These are phyloP conservation scores for Paralichthys olivaceus DNA, from an alignment of 2,113 vertebrate species.

Conservation along the genomic window DNA sequence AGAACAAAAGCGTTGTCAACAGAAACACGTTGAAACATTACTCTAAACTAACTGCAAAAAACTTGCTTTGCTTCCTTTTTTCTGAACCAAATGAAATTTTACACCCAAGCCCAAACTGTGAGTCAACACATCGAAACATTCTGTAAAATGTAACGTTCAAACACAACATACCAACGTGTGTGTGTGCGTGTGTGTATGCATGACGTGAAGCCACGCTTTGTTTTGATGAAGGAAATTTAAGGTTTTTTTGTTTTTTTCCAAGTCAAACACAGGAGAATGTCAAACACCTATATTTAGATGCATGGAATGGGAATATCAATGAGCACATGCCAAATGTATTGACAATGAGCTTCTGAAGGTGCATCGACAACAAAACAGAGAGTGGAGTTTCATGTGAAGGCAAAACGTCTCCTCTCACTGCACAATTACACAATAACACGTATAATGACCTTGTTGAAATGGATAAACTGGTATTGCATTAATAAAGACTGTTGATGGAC, in stretches of 20 bases:
- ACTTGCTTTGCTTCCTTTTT: not conserved
- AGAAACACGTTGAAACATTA: constrained; percentile 73
- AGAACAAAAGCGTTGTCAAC: constrained; percentile 76
- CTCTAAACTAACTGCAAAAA: constrained; percentile 23
- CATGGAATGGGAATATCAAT: constrained; percentile 46
- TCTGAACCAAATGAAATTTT: constrained; percentile 72
- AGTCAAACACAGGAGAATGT: constrained; percentile 60
- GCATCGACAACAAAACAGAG: constrained; percentile 57
- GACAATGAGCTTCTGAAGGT: constrained; percentile 49
- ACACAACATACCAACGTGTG: constrained; percentile 26
- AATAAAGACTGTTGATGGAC: constrained; percentile 47
- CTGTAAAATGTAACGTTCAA: constrained; percentile 51
- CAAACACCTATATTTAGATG: constrained; percentile 53
- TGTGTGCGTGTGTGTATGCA: not conserved
- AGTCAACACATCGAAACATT: constrained; percentile 60
- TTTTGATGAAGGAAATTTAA: constrained; percentile 23
- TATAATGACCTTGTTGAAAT: constrained; percentile 50
- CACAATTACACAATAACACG: constrained; percentile 56
- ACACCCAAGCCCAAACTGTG: constrained; percentile 42
- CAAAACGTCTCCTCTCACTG: constrained; percentile 52
- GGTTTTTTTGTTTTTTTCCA: constrained; percentile 31
- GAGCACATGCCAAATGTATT: constrained; percentile 60
- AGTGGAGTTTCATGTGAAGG: constrained; percentile 55
- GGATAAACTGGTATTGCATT: constrained; percentile 51
- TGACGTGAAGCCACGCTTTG: constrained; percentile 37